phyloP scores from a whole-genome alignment of 2,113 vertebrate genomes.

The Cyanoderma ruficeps region DNA sequence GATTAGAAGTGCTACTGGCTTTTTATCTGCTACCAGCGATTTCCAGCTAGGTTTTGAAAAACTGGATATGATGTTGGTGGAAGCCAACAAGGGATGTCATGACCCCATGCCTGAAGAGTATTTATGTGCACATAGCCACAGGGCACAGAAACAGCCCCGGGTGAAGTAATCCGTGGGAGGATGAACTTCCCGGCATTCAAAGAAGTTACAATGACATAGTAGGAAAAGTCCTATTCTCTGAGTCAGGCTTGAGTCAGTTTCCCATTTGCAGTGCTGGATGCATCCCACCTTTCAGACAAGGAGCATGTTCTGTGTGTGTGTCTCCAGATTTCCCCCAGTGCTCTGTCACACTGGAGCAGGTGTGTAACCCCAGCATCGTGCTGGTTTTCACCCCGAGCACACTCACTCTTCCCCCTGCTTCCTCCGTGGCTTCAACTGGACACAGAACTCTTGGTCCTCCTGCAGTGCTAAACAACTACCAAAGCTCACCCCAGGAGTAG shows the following conservation, averaged over 20 bases:
- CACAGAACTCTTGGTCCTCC: not conserved
- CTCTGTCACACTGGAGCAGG: not conserved
- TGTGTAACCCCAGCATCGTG: not conserved
- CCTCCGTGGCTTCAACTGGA: not conserved
- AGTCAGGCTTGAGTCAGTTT: conserved; percentile 35
- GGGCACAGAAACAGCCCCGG: not conserved
- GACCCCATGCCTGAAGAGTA: not conserved
- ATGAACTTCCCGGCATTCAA: not conserved
- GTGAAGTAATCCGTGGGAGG: conserved; percentile 15
- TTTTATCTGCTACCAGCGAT: not conserved
- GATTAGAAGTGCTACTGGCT: not conserved
- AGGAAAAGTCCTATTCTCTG: not conserved
- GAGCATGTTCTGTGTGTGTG: not conserved
- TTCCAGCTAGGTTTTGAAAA: not conserved
- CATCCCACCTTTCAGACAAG: not conserved
- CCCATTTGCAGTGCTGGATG: not conserved
- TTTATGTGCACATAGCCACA: not conserved
- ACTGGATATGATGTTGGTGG: not conserved
- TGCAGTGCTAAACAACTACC: not conserved
- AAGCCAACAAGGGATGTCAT: not conserved
- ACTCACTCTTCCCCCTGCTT: not conserved
- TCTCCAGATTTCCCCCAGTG: not conserved
- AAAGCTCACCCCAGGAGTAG: not conserved
- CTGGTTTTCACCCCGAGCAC: not conserved
- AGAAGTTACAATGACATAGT: not conserved